Percentiles rank a stretch among this genome's conserved stretches.
Evolutionary conservation across 1,140 invertebrate species (phyloP).

Genomic region (Trinorchestia longiramus): DNA sequence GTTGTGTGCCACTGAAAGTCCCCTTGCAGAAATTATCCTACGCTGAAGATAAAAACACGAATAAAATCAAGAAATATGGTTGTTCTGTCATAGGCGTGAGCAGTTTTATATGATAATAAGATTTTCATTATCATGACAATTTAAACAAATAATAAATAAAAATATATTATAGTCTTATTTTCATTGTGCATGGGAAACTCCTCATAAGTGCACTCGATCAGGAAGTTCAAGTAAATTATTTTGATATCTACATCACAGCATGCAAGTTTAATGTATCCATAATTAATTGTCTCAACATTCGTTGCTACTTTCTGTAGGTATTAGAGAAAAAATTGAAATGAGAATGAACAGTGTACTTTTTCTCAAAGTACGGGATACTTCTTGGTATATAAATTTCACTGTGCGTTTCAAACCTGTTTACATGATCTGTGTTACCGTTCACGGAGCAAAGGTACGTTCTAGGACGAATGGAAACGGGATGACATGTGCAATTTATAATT

Average conservation of each 20-base stretch:
- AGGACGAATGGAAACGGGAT: not conserved
- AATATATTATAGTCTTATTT: no score
- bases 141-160: not conserved
- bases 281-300: not conserved
- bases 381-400: not conserved
- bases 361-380: not conserved
- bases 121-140: not conserved
- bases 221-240: not conserved
- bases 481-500: not conserved
- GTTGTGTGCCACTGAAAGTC: not conserved
- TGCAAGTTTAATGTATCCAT: not conserved
- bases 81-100: not conserved
- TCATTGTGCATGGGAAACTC: no score
- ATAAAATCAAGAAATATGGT: not conserved
- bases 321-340: not conserved
- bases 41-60: not conserved
- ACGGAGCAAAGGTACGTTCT: not conserved
- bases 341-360: not conserved
- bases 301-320: not conserved
- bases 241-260: not conserved
- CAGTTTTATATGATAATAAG: not conserved
- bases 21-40: not conserved
- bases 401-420: not conserved
- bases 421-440: not conserved
- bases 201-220: not conserved